phyloP scores from a whole-genome alignment of 37 sponge, comb jelly and placozoan species.

The Petrosia ficiformis region DNA sequence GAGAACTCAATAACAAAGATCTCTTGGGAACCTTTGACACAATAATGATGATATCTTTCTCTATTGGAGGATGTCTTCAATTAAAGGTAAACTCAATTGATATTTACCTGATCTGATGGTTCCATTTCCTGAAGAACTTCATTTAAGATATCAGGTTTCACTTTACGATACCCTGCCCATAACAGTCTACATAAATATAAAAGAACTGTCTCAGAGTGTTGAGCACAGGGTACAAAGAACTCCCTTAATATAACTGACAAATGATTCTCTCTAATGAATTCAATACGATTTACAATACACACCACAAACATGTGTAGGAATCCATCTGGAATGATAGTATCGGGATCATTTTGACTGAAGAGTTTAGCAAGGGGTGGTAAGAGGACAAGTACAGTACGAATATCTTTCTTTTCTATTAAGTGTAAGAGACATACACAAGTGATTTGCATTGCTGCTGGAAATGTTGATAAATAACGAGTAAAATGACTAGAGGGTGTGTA shows the following conservation, averaged over 20 bases:
- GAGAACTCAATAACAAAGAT: too few species aligned
- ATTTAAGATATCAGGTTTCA: slow-evolving; percentile 20
- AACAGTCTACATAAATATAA: slow-evolving; percentile 54
- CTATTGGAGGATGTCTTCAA: too few species aligned
- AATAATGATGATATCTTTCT: too few species aligned
- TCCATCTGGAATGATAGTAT: slow-evolving; percentile 47
- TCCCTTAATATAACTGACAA: slow-evolving; percentile 33
- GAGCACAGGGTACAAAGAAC: slow-evolving; percentile 64
- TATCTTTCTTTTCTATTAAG: slow-evolving; percentile 57
- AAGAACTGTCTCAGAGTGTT: slow-evolving; percentile 41
- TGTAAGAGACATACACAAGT: slow-evolving; percentile 41
- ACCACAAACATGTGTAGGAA: slow-evolving; percentile 62
- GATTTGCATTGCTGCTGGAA: slow-evolving; percentile 43
- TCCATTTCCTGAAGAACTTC: slow-evolving; percentile 48
- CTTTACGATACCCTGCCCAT: slow-evolving; percentile 29
- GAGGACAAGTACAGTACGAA: slow-evolving; percentile 30
- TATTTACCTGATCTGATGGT: slow-evolving; percentile 42
- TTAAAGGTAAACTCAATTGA: too few species aligned
- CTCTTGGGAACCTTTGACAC: too few species aligned
- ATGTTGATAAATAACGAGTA: slow-evolving; percentile 20
- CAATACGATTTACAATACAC: slow-evolving; percentile 5
- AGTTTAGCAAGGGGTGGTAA: slow-evolving; percentile 50
- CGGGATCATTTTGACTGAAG: slow-evolving; percentile 1
- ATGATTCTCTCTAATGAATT: slow-evolving; percentile 20
- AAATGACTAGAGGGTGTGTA: slow-evolving; percentile 21